phyloP scores from a whole-genome alignment of 2,797 vertebrate species.

The Sebastolobus altivelis region DNA sequence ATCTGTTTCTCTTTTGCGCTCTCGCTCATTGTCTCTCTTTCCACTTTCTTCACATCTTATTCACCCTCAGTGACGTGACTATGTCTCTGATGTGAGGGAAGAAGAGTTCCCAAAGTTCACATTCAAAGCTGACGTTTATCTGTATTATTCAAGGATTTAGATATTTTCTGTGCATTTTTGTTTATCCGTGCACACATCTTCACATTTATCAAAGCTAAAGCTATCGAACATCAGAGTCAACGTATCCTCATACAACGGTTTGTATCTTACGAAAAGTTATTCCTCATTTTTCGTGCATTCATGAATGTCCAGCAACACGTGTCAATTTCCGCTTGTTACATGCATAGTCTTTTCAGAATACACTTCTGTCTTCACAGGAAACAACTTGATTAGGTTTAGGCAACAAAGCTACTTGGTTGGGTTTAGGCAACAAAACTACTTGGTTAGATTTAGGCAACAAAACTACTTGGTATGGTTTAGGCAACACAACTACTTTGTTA shows the following conservation, averaged over 20 bases:
- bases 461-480: too few species aligned
- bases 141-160: not conserved
- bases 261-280: not conserved
- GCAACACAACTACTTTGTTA: too few species aligned
- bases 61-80: not conserved
- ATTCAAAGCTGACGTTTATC: not conserved
- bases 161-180: not conserved
- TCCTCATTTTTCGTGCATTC: too few species aligned
- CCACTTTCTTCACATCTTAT: not conserved
- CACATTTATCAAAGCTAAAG: not conserved
- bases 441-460: too few species aligned
- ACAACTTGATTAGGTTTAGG: not conserved
- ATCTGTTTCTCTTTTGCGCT: constrained; percentile 9
- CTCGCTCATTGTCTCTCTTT: constrained; percentile 12
- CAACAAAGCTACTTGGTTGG: too few species aligned
- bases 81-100: constrained; percentile 2
- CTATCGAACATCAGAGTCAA: not conserved
- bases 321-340: not conserved
- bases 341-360: rapidly evolving
- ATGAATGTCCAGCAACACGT: not conserved
- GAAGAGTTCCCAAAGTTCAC: constrained; percentile 16
- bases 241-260: not conserved
- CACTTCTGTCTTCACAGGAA: not conserved
- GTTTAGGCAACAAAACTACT: too few species aligned
- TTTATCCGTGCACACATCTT: not conserved